A percentile compares a stretch with the other conserved stretches of the same genome.
Conservation (phyloP, 1,140 invertebrate species). For the Formica selysi region DNA sequence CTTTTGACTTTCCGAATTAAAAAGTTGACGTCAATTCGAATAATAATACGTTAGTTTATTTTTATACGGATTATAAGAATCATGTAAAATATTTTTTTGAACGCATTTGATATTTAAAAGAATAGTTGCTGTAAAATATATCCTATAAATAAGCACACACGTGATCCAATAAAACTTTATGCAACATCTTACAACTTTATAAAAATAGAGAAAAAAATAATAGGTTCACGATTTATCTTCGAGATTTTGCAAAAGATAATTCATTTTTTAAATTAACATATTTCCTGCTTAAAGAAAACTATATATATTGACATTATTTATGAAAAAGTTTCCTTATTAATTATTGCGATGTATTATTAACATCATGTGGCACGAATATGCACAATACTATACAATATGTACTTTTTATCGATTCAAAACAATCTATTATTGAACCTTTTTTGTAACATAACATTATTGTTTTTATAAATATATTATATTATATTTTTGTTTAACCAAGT, state of each 20-base stretch:
- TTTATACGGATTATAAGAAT: background rate
- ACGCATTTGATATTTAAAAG: background rate
- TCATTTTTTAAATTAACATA: background rate
- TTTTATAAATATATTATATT: background rate
- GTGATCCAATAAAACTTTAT: background rate
- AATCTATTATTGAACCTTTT: background rate
- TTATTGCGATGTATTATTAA: constrained; percentile 4
- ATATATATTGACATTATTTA: background rate
- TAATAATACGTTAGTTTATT: constrained; percentile 7
- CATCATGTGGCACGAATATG: background rate
- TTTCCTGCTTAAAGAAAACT: background rate
- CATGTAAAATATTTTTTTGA: background rate
- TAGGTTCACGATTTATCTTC: background rate
- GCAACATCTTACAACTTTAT: background rate
- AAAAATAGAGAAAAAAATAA: background rate
- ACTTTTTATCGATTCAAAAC: background rate
- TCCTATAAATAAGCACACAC: background rate
- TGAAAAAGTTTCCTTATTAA: constrained; percentile 1
- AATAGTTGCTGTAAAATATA: background rate
- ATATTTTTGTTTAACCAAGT: background rate
- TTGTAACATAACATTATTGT: background rate
- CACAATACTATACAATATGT: background rate
- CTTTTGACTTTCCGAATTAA: constrained; percentile 39
- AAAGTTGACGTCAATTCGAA: constrained; percentile 20
- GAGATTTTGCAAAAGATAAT: background rate